Conservation (phyloP, 2,113 vertebrate species). For the Rana temporaria region DNA sequence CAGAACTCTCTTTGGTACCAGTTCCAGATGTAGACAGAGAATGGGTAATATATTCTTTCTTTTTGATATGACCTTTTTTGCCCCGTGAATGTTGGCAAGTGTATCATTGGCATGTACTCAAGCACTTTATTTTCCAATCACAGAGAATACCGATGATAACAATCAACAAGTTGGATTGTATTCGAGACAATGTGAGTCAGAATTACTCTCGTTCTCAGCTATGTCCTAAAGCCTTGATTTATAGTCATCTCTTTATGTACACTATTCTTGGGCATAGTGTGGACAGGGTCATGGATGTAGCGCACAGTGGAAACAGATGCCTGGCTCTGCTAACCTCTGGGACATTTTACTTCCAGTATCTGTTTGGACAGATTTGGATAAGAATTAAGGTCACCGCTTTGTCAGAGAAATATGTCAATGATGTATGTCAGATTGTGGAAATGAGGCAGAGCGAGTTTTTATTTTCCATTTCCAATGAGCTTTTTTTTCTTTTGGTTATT, state of each 20-base stretch:
- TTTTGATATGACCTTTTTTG: too few relatives aligned
- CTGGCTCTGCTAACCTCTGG: constrained; percentile 71
- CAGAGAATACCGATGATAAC: background rate
- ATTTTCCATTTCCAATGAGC: constrained; percentile 56
- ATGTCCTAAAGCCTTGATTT: constrained; percentile 23
- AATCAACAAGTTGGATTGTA: background rate
- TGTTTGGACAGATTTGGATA: constrained; percentile 75
- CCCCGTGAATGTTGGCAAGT: too few relatives aligned
- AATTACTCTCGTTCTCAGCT: background rate
- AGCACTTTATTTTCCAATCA: background rate
- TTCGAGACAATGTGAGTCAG: background rate
- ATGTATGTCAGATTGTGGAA: constrained; percentile 57
- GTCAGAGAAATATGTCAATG: constrained; percentile 65
- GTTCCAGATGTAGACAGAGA: too few relatives aligned
- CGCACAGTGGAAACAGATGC: constrained; percentile 74
- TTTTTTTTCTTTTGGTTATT: constrained; percentile 49
- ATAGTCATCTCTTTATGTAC: constrained; percentile 8
- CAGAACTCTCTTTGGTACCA: too few relatives aligned
- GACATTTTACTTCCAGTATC: constrained; percentile 71
- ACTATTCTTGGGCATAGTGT: constrained; percentile 40
- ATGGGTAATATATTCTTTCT: too few relatives aligned
- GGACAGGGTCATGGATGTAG: constrained; percentile 61
- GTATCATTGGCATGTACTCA: background rate
- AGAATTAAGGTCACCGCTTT: constrained; percentile 70
- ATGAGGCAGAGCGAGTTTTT: constrained; percentile 54